phyloP scores from a whole-genome alignment of 2,888 invertebrate species.

The Esperia sulphurella region DNA sequence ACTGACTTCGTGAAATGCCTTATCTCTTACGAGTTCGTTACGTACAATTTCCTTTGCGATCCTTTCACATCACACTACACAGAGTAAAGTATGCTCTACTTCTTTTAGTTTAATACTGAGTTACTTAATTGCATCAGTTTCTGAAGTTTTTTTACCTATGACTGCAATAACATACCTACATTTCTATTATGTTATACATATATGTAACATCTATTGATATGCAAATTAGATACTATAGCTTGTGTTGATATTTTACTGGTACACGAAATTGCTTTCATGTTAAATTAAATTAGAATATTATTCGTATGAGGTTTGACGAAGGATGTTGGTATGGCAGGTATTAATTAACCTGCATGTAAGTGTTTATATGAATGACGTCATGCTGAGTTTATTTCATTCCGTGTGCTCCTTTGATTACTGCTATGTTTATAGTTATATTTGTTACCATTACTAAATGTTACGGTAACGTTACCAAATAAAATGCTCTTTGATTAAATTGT shows the following conservation, averaged over 20 bases:
- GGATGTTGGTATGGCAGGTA: conserved; percentile 36
- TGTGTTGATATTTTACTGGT: conserved; percentile 50
- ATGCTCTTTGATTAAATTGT: no score
- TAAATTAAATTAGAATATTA: conserved; percentile 57
- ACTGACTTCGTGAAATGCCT: conserved; percentile 29
- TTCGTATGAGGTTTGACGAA: conserved; percentile 58
- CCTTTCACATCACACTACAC: conserved; percentile 22
- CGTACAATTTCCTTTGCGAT: conserved; percentile 23
- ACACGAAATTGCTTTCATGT: conserved; percentile 67
- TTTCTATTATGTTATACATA: not conserved
- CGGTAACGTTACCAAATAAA: no score
- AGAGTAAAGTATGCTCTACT: conserved; percentile 9
- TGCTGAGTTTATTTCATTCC: conserved; percentile 25
- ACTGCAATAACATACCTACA: not conserved
- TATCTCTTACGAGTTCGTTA: conserved; percentile 31
- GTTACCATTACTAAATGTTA: not conserved
- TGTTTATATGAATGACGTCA: conserved; percentile 30
- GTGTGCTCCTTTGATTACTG: conserved; percentile 13
- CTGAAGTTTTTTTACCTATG: not conserved
- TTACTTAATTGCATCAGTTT: not conserved
- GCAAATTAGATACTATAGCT: conserved; percentile 10
- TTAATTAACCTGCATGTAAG: conserved; percentile 32
- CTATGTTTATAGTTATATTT: conserved; percentile 4
- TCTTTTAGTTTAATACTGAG: not conserved
- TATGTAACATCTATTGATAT: not conserved